Base-by-base conservation (phyloP, 2,797 vertebrate species). In the Oreochromis mossambicus region DNA sequence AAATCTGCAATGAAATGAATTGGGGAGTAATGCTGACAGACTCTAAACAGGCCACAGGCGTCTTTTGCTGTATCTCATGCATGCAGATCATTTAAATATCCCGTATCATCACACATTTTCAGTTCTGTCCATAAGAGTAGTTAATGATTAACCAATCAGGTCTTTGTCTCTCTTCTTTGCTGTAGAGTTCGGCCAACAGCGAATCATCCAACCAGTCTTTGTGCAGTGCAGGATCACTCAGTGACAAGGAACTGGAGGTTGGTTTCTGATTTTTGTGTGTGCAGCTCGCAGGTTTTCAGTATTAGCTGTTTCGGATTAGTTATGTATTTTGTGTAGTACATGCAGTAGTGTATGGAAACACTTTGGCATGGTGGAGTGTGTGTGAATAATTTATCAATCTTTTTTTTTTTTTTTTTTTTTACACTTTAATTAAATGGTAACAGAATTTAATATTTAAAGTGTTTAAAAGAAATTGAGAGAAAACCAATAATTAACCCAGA, bases 191-290 rank as follows among this genome's bases (percentile, higher is more conserved):
- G 90, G 96, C 97, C 92, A 98, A 98, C 90, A 98, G 97, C 21
- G 98, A 99, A 95, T 98, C 98, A 94, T 99, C 98, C 92, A 98
- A 98, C 93, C 98, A 99, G 96, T 98, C 98, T 88, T 95, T 99
- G 92, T 98, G 98, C 96, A 99, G 98, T 24, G 96, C 97, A 78
- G 98, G 98, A 83, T 99, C 98, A 84, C 96, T 98, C 91, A 99
- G 98, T 84, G 98, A 99, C 95, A 98, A 98, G 92, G 98, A 99
- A 92, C 93, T 97, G 84, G 98, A 99, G 97, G 98, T 99, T 43
- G n/a, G 89, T 93, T 51, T 3, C 19, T 50, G 24, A 48, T 75
- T 29, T 63, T 0, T 48, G 15, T 46, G 12, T 63, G 7, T 63
- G 46, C 43, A 51, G 46, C 14, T 50, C 14, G 6, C 48, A 48